A percentile compares a stretch with the other conserved stretches of the same genome.
These are phyloP conservation scores for Rhinolophus ferrumequinum DNA, from an alignment of 2,113 vertebrate genomes.

Conservation along the genomic window DNA sequence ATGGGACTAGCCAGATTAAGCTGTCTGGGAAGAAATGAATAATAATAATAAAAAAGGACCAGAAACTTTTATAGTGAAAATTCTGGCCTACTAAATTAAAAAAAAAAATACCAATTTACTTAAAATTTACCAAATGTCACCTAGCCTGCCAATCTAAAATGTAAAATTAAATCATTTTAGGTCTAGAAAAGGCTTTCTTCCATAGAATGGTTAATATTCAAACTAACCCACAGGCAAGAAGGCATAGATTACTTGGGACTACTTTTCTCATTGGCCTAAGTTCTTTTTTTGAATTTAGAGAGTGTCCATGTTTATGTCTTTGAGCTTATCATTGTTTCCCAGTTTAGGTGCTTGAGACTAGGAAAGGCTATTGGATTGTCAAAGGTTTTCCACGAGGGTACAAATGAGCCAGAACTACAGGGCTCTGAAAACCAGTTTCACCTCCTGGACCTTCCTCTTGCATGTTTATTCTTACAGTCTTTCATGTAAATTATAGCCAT, in stretches of 20 bases:
- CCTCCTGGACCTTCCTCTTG: not conserved
- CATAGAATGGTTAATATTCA: slow-evolving; percentile 20
- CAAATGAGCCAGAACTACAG: not conserved
- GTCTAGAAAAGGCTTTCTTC: slow-evolving; percentile 20
- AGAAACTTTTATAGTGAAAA: slow-evolving; percentile 24
- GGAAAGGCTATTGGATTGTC: not conserved
- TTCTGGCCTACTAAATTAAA: slow-evolving; percentile 28
- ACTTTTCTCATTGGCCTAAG: not conserved
- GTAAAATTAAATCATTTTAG: not conserved
- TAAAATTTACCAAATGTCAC: slow-evolving; percentile 29
- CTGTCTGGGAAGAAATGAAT: slow-evolving; percentile 12
- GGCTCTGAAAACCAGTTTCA: slow-evolving; percentile 38
- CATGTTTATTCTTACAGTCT: not conserved
- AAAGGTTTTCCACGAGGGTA: slow-evolving; percentile 1
- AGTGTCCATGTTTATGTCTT: slow-evolving; percentile 28
- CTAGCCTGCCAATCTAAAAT: slow-evolving; percentile 4
- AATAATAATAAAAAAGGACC: not conserved
- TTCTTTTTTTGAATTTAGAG: slow-evolving; percentile 8
- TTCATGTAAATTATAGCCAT: slow-evolving; percentile 6
- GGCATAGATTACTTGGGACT: not conserved
- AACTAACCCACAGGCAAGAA: not conserved
- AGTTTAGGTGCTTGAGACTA: not conserved
- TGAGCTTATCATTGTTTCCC: slow-evolving; percentile 10
- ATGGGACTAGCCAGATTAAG: not conserved
- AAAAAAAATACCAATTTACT: not conserved